Base-by-base conservation (phyloP, 2,888 invertebrate genomes). In the Mactromeris polynyma region DNA sequence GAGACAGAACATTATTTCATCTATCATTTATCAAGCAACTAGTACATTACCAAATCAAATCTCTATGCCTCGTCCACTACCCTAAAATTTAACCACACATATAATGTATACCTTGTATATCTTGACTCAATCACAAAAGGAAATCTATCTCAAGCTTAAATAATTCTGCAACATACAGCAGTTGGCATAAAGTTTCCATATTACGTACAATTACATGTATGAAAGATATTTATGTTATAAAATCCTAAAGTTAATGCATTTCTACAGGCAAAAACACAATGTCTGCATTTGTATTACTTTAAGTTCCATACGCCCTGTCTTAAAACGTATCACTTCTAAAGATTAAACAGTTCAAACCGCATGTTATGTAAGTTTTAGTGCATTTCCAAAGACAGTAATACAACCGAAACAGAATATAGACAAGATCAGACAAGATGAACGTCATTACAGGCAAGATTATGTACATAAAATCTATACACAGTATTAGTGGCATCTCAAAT, bases 11-110 rank as follows among this genome's bases (percentile, higher is more conserved):
- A 64, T 26, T 64, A 64, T 64, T 64, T 46, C 14, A 46, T 46
- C 46, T 46, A 46, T 46, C 14, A 26, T 64, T 26, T n/a, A n/a
- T 26, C 58, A 64, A 64, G 26, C 58, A 64, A 19, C 40, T 64
- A n/a, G n/a, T n/a, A 82, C 82, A 26, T 82, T 82, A 82, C 82
- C 82, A 82, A 36, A 40, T 40, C 31, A 64, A 14, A 11, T 21
- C 38, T 82, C 64, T 82, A 64, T 64, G 40, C 58, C 0, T 82
- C 82, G 9, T 64, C 64, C 64, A 64, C 69, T 69, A 82, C n/a
- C 82, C 82, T 82, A 82, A 64, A 82, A 82, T 38, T 36, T 40
- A 82, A 82, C 38, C 82, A 82, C 26, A 64, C n/a, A 64, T 26
- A 46, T 46, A 46, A 46, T 7, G 26, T 64, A 64, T n/a, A 64